Percentiles rank a stretch among this genome's conserved stretches.
Evolutionary conservation across 2,113 vertebrate genomes (phyloP).

Genomic region (Lasiurus cinereus): DNA sequence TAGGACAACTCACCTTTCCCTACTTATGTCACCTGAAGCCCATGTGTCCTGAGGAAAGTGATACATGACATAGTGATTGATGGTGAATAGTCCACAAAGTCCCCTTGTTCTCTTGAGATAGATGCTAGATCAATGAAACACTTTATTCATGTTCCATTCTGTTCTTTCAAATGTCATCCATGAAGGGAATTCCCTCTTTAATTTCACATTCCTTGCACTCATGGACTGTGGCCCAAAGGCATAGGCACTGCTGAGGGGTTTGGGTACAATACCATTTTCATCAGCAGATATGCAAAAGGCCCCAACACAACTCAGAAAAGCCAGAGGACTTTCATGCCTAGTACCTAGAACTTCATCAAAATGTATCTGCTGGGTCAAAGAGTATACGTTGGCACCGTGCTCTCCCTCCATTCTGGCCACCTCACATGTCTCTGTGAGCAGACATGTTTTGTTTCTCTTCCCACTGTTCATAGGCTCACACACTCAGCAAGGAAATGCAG

Average conservation of each 20-base stretch:
- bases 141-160: not conserved
- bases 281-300: not conserved
- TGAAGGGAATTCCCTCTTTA: not conserved
- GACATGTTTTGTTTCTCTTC: not conserved
- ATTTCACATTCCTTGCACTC: constrained; percentile 19
- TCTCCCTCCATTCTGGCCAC: not conserved
- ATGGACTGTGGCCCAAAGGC: not conserved
- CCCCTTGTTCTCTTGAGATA: not conserved
- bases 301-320: not conserved
- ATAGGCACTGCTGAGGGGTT: constrained; percentile 29
- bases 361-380: constrained; percentile 19
- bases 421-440: not conserved
- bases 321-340: not conserved
- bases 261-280: constrained; percentile 21
- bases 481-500: not conserved
- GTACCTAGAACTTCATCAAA: constrained; percentile 41
- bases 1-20: not conserved
- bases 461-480: not conserved
- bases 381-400: not conserved
- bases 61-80: not conserved
- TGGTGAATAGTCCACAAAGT: not conserved
- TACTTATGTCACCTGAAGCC: not conserved
- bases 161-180: constrained; percentile 37
- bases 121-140: not conserved
- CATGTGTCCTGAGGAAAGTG: not conserved